These are phyloP conservation scores for Apodemus agrarius DNA, from an alignment of 2,797 vertebrate species.

Conservation along the genomic window DNA sequence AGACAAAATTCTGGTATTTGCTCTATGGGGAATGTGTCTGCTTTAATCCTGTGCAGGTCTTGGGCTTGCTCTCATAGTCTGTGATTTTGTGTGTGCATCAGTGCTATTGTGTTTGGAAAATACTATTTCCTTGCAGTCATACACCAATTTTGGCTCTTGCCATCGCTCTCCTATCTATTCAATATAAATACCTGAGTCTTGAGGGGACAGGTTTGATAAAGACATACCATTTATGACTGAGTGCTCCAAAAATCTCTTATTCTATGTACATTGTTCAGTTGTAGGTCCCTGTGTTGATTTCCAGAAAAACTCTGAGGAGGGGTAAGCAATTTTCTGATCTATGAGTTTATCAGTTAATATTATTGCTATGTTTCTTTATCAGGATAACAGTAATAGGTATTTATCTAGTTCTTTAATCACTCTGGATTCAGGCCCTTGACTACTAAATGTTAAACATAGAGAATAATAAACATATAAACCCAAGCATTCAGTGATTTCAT, in stretches of 20 bases:
- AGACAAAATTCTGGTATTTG: neutral
- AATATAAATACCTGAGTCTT: neutral
- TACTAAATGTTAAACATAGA: constrained; percentile 41
- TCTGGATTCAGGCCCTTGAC: neutral
- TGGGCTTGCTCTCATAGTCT: no score
- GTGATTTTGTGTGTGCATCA: neutral
- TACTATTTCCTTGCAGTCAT: neutral
- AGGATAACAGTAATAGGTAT: neutral
- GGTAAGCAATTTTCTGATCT: neutral
- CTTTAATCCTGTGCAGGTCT: neutral
- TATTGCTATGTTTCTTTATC: neutral
- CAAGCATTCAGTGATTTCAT: neutral
- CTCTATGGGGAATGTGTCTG: neutral
- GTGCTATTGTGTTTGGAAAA: no score
- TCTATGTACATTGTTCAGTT: neutral
- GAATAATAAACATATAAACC: neutral
- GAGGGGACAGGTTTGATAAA: neutral
- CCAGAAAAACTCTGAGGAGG: neutral
- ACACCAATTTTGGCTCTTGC: neutral
- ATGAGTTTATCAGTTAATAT: neutral
- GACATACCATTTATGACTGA: neutral
- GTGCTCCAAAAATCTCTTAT: neutral
- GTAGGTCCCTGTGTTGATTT: neutral
- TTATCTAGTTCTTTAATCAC: neutral
- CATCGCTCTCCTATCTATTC: neutral